Conservation (phyloP, 2,888 invertebrate genomes). For the Chrysina gloriosa region DNA sequence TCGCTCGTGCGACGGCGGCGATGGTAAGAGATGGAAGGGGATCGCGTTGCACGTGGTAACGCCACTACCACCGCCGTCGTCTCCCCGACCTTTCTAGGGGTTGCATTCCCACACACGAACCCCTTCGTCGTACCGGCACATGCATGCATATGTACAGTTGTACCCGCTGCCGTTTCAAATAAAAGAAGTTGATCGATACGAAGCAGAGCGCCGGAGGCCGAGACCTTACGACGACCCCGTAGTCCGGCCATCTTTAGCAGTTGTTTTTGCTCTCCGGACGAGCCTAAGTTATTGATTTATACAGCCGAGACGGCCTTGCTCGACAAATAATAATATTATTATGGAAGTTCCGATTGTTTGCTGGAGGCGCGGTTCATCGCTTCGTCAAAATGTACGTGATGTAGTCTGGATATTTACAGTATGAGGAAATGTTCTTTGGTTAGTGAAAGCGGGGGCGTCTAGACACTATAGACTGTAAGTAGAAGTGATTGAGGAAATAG, state of each 20-base stretch:
- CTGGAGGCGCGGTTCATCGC: neutral
- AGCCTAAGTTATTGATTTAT: constrained; percentile 17
- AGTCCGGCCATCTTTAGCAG: constrained; percentile 19
- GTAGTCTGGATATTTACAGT: no score
- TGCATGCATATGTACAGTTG: neutral
- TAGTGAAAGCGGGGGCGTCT: no score
- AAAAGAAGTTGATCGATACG: constrained; percentile 26
- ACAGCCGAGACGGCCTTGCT: neutral
- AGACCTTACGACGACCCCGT: neutral
- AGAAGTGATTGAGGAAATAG: no score
- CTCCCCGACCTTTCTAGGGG: neutral
- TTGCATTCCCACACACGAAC: neutral
- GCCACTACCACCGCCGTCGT: neutral
- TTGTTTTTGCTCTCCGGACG: constrained; percentile 15
- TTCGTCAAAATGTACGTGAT: no score
- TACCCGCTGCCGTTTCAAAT: neutral
- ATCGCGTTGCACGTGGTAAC: no score
- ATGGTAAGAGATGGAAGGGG: no score
- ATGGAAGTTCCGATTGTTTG: neutral
- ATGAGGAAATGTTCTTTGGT: no score
- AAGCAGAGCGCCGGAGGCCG: neutral
- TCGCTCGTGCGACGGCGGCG: no score
- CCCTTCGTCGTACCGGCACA: neutral
- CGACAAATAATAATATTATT: constrained; percentile 10
- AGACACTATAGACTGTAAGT: no score